Conservation (phyloP, 1,140 invertebrate genomes). For the Drosophila burlai region DNA sequence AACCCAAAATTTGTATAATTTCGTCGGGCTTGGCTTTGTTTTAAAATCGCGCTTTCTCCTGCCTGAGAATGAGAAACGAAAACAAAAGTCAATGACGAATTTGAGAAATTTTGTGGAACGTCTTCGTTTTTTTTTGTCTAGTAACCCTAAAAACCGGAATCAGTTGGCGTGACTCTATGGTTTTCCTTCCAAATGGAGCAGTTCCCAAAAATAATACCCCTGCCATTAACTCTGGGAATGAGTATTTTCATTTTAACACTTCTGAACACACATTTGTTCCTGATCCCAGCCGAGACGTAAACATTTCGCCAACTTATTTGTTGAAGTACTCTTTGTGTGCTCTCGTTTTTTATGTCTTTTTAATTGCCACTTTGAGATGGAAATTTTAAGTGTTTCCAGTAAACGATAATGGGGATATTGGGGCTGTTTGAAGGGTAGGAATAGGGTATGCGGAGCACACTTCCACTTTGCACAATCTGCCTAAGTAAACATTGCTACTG, state of each 20-base stretch:
- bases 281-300: slow-evolving; percentile 13
- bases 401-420: slow-evolving; percentile 25
- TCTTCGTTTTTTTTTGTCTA: slow-evolving; percentile 12
- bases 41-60: slow-evolving; percentile 67
- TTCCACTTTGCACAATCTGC: slow-evolving; percentile 4
- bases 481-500: slow-evolving; percentile 23
- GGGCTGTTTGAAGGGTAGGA: not conserved
- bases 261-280: slow-evolving; percentile 31
- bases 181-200: slow-evolving; percentile 24
- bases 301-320: slow-evolving; percentile 52
- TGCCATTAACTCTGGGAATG: slow-evolving; percentile 5
- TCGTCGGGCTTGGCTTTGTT: slow-evolving; percentile 15
- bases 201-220: slow-evolving; percentile 4
- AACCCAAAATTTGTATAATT: slow-evolving; percentile 37
- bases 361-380: slow-evolving; percentile 60
- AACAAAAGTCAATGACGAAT: slow-evolving; percentile 65
- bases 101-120: slow-evolving; percentile 43
- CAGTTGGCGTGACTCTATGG: slow-evolving; percentile 34
- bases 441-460: not conserved
- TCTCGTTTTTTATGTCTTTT: slow-evolving; percentile 61
- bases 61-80: slow-evolving; percentile 73
- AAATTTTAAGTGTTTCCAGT: slow-evolving; percentile 41
- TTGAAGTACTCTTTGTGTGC: slow-evolving; percentile 32
- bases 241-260: slow-evolving; percentile 27
- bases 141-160: slow-evolving; percentile 37